Conservation (phyloP, 2,113 vertebrate genomes). For the western clawed frog (Xenopus tropicalis) region UCB_Xtro_10.0 CM004449.2:66699501-66700000, state of each 20-base stretch:
- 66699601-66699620: slow-evolving; percentile 72
- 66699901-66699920: no score
- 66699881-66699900: no score
- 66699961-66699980: no score
- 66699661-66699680: slow-evolving; percentile 76
- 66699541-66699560: slow-evolving; percentile 85
- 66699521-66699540: slow-evolving; percentile 62
- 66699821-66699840: neutral
- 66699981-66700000: no score
- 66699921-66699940: no score
- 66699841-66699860: no score
- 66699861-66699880: no score
- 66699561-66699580: slow-evolving; percentile 63
- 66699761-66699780: no score
- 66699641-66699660: slow-evolving; percentile 67
- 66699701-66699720: slow-evolving; percentile 79
- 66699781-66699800: neutral
- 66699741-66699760: neutral
- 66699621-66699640: slow-evolving; percentile 72
- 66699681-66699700: slow-evolving; percentile 64
- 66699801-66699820: no score
- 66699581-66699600: slow-evolving; percentile 58
- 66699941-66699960: no score
- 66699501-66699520: no score
- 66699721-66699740: slow-evolving; percentile 79